Conservation (phyloP, 1,140 invertebrate genomes). For the Drosophila quadrilineata region DNA sequence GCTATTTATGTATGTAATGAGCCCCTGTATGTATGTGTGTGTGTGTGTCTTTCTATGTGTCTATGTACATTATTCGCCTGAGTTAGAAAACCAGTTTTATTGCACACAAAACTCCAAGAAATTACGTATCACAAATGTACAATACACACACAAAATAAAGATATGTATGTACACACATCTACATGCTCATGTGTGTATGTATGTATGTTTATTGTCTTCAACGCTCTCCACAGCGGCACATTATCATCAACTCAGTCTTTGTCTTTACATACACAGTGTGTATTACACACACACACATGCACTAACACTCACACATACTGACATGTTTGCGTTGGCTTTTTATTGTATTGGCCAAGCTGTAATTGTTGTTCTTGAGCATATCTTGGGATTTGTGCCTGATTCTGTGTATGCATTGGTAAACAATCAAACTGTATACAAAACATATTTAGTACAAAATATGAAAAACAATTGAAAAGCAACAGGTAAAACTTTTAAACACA, state of each 20-base stretch:
- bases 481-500: conserved; percentile 58
- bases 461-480: conserved; percentile 73
- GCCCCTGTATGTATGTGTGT: conserved; percentile 1
- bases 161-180: conserved; percentile 23
- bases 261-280: conserved; percentile 35
- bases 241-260: conserved; percentile 26
- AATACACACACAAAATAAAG: conserved; percentile 32
- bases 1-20: background rate
- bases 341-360: conserved; percentile 47
- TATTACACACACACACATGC: conserved; percentile 4
- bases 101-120: conserved; percentile 69
- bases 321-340: conserved; percentile 3
- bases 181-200: conserved; percentile 9
- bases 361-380: conserved; percentile 35
- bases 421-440: conserved; percentile 51
- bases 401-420: conserved; percentile 45
- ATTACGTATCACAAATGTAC: conserved; percentile 75
- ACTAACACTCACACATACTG: background rate
- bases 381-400: conserved; percentile 46
- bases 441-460: conserved; percentile 51
- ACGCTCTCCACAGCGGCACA: conserved; percentile 16
- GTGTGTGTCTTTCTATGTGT: conserved; percentile 23
- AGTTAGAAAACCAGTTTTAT: conserved; percentile 74
- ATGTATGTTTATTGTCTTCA: conserved; percentile 39
- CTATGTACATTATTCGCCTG: conserved; percentile 66